These are phyloP conservation scores for Progne subis DNA, from an alignment of 2,113 vertebrate species.

Conservation along the genomic window DNA sequence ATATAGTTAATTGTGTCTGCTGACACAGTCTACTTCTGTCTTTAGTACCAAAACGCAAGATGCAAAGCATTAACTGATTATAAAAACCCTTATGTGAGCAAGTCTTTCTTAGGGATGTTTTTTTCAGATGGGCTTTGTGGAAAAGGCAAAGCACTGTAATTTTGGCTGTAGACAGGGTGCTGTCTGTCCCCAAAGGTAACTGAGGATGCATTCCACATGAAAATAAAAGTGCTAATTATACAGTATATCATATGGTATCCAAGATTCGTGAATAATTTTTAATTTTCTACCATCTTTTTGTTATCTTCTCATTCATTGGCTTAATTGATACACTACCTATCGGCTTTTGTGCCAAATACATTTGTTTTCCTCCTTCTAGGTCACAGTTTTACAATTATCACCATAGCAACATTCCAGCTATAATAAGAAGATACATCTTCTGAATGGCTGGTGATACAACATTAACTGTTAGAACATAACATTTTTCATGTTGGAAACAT, in stretches of 20 bases:
- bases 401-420: constrained; percentile 75
- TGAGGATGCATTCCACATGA: neutral
- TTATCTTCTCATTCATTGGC: constrained; percentile 41
- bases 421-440: constrained; percentile 78
- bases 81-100: neutral
- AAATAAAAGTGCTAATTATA: neutral
- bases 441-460: constrained; percentile 72
- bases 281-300: constrained; percentile 51
- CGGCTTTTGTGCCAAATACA: constrained; percentile 43
- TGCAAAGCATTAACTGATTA: neutral
- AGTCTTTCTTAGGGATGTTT: neutral
- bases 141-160: neutral
- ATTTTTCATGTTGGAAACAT: constrained; percentile 80
- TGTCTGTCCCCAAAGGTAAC: neutral
- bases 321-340: constrained; percentile 60
- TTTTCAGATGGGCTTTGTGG: neutral
- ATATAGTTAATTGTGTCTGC: neutral
- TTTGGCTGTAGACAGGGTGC: neutral
- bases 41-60: neutral
- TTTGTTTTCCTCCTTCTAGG: constrained; percentile 51
- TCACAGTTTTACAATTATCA: constrained; percentile 75
- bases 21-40: neutral
- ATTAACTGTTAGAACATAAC: constrained; percentile 73
- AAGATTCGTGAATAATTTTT: neutral
- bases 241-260: neutral